Percentiles rank a stretch among this genome's conserved stretches.
phyloP scores from a whole-genome alignment of 2,888 invertebrate genomes.

The Leistus spinibarbis region DNA sequence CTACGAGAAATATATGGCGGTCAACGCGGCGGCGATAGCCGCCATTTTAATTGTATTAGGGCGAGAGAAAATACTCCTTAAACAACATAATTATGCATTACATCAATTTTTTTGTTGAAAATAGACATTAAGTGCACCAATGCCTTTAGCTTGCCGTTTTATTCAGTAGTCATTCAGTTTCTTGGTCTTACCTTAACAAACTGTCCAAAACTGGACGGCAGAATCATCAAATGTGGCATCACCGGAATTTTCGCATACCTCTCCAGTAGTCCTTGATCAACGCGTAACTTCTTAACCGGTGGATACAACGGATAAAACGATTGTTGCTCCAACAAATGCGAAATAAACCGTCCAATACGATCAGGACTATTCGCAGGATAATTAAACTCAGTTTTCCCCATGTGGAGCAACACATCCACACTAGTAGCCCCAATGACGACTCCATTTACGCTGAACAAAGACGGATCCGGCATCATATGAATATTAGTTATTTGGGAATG shows the following conservation, averaged over 20 bases:
- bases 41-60: no score
- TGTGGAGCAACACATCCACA: slow-evolving; percentile 81
- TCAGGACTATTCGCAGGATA: slow-evolving; percentile 63
- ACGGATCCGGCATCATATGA: slow-evolving; percentile 80
- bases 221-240: slow-evolving; percentile 80
- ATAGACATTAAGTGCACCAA: no score
- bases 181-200: slow-evolving; percentile 79
- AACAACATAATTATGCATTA: no score
- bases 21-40: no score
- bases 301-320: slow-evolving; percentile 85
- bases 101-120: no score
- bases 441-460: slow-evolving; percentile 76
- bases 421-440: slow-evolving; percentile 80
- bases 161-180: no score
- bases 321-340: slow-evolving; percentile 77
- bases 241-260: slow-evolving; percentile 72
- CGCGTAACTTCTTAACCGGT: slow-evolving; percentile 66
- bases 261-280: slow-evolving; percentile 76
- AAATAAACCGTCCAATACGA: slow-evolving; percentile 75
- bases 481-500: no score
- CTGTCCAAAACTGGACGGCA: slow-evolving; percentile 84
- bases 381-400: slow-evolving; percentile 52
- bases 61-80: no score
- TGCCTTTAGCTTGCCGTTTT: no score
- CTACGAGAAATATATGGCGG: no score